A percentile compares a stretch with the other conserved stretches of the same genome.
Conservation (phyloP, 2,113 vertebrate genomes). For the Ginglymostoma cirratum region DNA sequence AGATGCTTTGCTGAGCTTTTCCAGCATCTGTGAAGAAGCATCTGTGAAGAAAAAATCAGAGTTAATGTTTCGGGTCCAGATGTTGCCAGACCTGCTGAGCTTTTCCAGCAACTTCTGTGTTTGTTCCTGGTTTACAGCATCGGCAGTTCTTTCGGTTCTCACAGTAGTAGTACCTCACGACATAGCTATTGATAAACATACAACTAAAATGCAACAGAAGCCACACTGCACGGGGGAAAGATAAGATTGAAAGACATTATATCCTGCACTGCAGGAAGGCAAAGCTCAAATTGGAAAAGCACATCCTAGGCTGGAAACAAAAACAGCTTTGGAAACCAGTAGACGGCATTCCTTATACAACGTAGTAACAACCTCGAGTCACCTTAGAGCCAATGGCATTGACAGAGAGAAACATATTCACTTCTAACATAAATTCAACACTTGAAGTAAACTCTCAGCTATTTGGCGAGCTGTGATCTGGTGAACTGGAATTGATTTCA, state of each 20-base stretch:
- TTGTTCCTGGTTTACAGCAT: no score
- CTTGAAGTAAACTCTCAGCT: not conserved
- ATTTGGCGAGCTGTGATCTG: not conserved
- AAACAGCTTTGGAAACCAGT: not conserved
- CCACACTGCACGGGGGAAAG: not conserved
- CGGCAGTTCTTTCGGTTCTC: no score
- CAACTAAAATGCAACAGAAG: not conserved
- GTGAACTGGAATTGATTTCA: not conserved
- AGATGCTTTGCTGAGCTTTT: no score
- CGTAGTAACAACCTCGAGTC: not conserved
- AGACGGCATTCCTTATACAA: not conserved
- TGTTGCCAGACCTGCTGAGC: no score
- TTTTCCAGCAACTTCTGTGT: no score
- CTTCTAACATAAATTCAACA: not conserved
- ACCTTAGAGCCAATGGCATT: not conserved
- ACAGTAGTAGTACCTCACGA: not conserved
- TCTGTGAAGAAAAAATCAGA: no score
- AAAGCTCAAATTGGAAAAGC: not conserved
- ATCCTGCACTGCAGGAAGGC: not conserved
- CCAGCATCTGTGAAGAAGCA: no score
- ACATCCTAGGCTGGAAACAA: not conserved
- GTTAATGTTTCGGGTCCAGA: no score
- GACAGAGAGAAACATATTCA: not conserved
- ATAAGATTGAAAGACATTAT: not conserved
- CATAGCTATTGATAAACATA: not conserved